Percentiles rank a stretch among this genome's conserved stretches.
These are phyloP conservation scores for Alca torda DNA, from an alignment of 2,797 vertebrate genomes.

Conservation along the genomic window DNA sequence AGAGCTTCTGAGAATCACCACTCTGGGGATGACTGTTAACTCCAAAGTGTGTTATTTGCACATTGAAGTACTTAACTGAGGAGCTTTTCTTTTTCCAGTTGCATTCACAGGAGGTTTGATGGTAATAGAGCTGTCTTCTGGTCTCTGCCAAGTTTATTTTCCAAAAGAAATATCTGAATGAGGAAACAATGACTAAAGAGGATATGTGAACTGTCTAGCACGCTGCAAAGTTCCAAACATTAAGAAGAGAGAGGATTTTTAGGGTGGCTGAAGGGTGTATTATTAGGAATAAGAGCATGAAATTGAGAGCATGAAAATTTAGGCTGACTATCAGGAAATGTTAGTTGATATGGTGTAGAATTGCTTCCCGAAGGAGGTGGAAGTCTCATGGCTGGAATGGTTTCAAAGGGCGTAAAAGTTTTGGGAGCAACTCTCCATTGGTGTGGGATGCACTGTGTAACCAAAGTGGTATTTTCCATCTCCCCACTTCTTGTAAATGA, in stretches of 20 bases:
- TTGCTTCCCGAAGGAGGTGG: not conserved
- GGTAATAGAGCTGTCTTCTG: constrained; percentile 41
- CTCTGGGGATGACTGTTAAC: not conserved
- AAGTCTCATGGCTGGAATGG: not conserved
- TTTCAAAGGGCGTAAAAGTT: not conserved
- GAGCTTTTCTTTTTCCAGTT: constrained; percentile 45
- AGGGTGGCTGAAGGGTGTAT: not conserved
- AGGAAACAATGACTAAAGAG: constrained; percentile 57
- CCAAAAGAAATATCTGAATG: constrained; percentile 51
- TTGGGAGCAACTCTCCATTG: not conserved
- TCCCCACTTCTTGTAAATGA: not conserved
- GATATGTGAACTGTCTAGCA: constrained; percentile 32
- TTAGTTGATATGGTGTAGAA: not conserved
- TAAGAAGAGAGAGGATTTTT: not conserved
- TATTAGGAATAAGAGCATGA: not conserved
- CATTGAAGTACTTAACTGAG: constrained; percentile 38
- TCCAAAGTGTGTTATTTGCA: constrained; percentile 30
- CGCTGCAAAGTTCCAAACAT: not conserved
- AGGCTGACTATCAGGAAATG: not conserved
- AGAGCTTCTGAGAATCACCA: constrained; percentile 25
- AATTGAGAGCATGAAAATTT: not conserved
- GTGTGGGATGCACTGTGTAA: not conserved
- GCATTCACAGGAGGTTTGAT: constrained; percentile 43
- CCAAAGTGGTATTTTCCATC: not conserved
- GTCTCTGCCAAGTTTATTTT: constrained; percentile 54